Evolutionary conservation across 2,113 vertebrate genomes (phyloP).

Genomic region (Fregata magnificens): DNA sequence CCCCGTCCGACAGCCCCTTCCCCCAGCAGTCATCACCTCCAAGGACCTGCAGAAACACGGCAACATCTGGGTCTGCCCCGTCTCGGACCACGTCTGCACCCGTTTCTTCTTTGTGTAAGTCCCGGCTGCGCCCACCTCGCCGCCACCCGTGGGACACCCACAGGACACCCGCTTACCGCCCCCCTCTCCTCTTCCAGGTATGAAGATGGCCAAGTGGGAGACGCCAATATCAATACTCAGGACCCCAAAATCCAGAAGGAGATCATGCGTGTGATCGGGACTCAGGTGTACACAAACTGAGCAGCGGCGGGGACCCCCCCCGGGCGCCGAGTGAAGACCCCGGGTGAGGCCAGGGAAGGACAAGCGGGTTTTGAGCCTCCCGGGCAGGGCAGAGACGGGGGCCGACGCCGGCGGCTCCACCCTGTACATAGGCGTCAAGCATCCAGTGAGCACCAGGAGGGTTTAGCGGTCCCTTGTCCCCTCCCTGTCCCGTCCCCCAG

Average conservation of each 20-base stretch:
- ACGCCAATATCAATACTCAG: conserved; percentile 99
- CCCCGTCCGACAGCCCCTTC: not conserved
- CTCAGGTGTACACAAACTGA: conserved; percentile 98
- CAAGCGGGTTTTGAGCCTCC: not conserved
- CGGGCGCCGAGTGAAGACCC: not conserved
- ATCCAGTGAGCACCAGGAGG: conserved; percentile 40
- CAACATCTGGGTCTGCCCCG: conserved; percentile 99
- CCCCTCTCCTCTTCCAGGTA: conserved; percentile 77
- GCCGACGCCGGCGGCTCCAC: not conserved
- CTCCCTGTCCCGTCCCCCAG: not conserved
- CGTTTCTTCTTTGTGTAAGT: conserved; percentile 99
- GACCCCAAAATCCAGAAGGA: conserved; percentile 99
- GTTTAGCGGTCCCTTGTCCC: not conserved
- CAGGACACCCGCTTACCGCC: not conserved
- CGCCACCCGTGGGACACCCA: rapidly evolving
- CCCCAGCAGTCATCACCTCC: conserved; percentile 92
- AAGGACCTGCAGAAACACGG: conserved; percentile 99
- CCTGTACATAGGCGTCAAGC: conserved; percentile 63
- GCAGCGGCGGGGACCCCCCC: not conserved
- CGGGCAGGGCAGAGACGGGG: not conserved
- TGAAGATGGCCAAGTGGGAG: conserved; percentile 97
- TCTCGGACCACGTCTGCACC: conserved; percentile 98
- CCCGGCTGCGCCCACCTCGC: rapidly evolving
- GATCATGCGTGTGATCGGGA: conserved; percentile 99
- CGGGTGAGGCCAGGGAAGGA: not conserved